These are phyloP conservation scores for Chromis chromis DNA, from an alignment of 2,797 vertebrate genomes.

Conservation along the genomic window DNA sequence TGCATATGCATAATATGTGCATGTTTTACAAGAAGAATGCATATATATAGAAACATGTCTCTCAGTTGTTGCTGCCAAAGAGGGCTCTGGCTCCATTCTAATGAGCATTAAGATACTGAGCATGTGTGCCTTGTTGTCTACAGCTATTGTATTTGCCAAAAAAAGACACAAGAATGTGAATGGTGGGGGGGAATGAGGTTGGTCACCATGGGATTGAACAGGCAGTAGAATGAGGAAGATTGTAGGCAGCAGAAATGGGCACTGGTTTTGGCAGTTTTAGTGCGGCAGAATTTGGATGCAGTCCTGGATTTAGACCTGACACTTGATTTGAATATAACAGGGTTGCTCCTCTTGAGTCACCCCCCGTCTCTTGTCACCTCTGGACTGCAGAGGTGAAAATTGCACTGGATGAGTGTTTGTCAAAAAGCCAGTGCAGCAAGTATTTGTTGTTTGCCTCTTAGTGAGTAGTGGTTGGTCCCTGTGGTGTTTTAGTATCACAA, in stretches of 20 bases:
- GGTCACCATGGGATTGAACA: neutral
- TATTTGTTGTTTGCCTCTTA: neutral
- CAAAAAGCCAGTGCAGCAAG: no score
- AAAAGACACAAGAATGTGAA: neutral
- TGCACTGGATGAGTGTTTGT: no score
- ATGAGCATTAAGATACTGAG: neutral
- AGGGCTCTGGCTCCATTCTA: neutral
- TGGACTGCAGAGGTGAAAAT: no score
- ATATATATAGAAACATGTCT: neutral
- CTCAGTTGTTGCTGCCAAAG: neutral
- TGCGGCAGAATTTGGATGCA: slow-evolving; percentile 7
- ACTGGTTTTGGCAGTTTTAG: neutral
- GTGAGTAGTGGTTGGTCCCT: neutral
- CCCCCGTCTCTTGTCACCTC: neutral
- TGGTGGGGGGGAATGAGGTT: neutral
- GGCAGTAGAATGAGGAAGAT: slow-evolving; percentile 8
- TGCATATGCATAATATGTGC: neutral
- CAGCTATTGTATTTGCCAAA: slow-evolving; percentile 10
- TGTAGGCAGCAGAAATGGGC: slow-evolving; percentile 1
- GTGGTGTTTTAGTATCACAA: neutral
- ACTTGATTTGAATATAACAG: slow-evolving; percentile 4
- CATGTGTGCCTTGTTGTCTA: neutral
- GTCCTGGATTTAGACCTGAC: neutral
- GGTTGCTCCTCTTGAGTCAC: neutral
- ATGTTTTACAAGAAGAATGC: neutral